phyloP scores from a whole-genome alignment of 2,113 vertebrate genomes.

The Taurulus bubalis region DNA sequence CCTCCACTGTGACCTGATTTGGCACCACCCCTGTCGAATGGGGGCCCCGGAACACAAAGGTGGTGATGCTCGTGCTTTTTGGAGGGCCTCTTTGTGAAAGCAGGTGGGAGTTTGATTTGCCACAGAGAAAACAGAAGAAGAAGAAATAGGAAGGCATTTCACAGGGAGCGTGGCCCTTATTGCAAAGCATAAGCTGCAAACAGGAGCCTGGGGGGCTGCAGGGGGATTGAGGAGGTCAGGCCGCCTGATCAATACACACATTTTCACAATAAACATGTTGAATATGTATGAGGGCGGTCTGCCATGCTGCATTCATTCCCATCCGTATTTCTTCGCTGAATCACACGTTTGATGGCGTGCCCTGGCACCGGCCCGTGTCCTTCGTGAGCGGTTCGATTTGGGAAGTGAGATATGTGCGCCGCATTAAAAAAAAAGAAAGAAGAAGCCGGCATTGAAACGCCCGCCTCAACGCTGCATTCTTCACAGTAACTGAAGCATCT shows the following conservation, averaged over 20 bases:
- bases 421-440: not conserved
- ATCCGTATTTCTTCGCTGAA: slow-evolving; percentile 35
- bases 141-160: slow-evolving; percentile 17
- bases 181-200: slow-evolving; percentile 50
- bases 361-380: slow-evolving; percentile 14
- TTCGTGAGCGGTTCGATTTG: slow-evolving; percentile 33
- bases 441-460: no score
- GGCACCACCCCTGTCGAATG: slow-evolving; percentile 57
- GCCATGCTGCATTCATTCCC: slow-evolving; percentile 22
- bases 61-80: slow-evolving; percentile 33
- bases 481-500: slow-evolving; percentile 22
- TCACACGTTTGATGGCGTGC: slow-evolving; percentile 28
- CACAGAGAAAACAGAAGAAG: not conserved
- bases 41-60: slow-evolving; percentile 50
- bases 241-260: slow-evolving; percentile 64
- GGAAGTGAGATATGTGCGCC: slow-evolving; percentile 2
- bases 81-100: slow-evolving; percentile 55
- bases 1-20: slow-evolving; percentile 60
- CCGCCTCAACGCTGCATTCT: slow-evolving; percentile 16
- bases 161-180: slow-evolving; percentile 31
- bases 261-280: slow-evolving; percentile 53
- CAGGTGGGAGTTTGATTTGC: slow-evolving; percentile 71
- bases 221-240: slow-evolving; percentile 61
- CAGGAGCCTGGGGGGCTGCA: slow-evolving; percentile 11
- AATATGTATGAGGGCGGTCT: slow-evolving; percentile 61